phyloP scores from a whole-genome alignment of 2,888 invertebrate genomes.

The Argyresthia albistria region DNA sequence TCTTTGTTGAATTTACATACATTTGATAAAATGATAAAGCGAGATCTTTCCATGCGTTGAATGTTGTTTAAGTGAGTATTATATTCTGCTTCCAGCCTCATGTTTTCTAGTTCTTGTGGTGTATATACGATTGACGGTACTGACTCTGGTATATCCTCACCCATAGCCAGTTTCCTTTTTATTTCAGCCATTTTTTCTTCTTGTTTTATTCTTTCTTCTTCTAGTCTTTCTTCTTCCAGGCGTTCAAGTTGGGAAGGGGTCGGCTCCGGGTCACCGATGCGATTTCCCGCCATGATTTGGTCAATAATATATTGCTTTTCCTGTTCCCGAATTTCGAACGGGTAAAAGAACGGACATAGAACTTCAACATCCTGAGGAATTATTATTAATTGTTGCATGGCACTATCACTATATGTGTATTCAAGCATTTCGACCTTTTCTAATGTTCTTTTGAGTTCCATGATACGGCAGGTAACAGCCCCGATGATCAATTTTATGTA shows the following conservation, averaged over 20 bases:
- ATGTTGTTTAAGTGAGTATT: constrained; percentile 34
- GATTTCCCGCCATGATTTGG: constrained; percentile 50
- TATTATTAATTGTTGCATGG: constrained; percentile 77
- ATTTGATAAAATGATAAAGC: constrained; percentile 23
- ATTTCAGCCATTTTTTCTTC: constrained; percentile 40
- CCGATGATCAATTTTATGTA: constrained; percentile 72
- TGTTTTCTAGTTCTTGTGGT: constrained; percentile 35
- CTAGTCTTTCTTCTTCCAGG: constrained; percentile 32
- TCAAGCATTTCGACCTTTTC: constrained; percentile 72
- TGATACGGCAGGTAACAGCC: constrained; percentile 68
- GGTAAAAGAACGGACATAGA: constrained; percentile 75
- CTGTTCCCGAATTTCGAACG: constrained; percentile 62
- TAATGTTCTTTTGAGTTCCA: constrained; percentile 71
- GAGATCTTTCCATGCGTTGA: constrained; percentile 55
- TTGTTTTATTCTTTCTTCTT: constrained; percentile 29
- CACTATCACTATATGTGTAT: constrained; percentile 81
- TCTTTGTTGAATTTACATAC: constrained; percentile 40
- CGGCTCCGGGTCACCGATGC: constrained; percentile 45
- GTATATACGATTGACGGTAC: constrained; percentile 25
- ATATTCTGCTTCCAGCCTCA: constrained; percentile 32
- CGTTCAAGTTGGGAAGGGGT: constrained; percentile 42
- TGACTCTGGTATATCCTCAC: constrained; percentile 29
- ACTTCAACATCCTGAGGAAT: constrained; percentile 78
- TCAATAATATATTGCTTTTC: constrained; percentile 62
- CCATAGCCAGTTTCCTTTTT: constrained; percentile 34